A percentile compares a stretch with the other conserved stretches of the same genome.
Conservation (phyloP, 2,888 invertebrate genomes). For the Stenurella melanura region DNA sequence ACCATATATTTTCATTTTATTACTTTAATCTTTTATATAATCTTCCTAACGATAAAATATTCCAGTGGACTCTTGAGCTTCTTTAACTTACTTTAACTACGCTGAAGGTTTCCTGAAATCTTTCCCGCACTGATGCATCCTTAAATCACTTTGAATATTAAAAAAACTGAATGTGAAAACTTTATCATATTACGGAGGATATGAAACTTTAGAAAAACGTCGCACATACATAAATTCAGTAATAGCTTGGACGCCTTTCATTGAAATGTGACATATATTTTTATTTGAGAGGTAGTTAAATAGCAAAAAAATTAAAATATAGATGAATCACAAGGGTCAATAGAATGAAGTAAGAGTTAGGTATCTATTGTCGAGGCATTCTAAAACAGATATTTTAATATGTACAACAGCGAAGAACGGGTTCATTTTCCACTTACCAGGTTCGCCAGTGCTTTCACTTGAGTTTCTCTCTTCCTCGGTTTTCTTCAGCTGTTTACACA, state of each 20-base stretch:
- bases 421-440: too few species aligned
- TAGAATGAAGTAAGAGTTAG: too few species aligned
- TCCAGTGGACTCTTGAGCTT: conserved; percentile 32
- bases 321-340: too few species aligned
- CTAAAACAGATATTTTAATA: too few species aligned
- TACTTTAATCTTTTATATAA: conserved; percentile 44
- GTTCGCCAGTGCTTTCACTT: too few species aligned
- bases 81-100: conserved; percentile 14
- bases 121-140: conserved; percentile 16
- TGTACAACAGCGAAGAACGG: too few species aligned
- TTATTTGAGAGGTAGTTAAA: not conserved
- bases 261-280: not conserved
- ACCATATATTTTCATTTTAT: conserved; percentile 34
- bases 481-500: too few species aligned
- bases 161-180: conserved; percentile 20
- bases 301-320: too few species aligned
- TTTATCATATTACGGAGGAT: conserved; percentile 9
- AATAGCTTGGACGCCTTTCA: not conserved
- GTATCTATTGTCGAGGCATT: too few species aligned
- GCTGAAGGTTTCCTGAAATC: not conserved
- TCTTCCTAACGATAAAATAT: conserved; percentile 41
- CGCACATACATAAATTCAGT: not conserved
- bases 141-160: conserved; percentile 33
- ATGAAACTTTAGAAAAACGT: conserved; percentile 19
- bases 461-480: too few species aligned